Conservation (phyloP, 2,113 vertebrate genomes). For the Calidris pugnax region DNA sequence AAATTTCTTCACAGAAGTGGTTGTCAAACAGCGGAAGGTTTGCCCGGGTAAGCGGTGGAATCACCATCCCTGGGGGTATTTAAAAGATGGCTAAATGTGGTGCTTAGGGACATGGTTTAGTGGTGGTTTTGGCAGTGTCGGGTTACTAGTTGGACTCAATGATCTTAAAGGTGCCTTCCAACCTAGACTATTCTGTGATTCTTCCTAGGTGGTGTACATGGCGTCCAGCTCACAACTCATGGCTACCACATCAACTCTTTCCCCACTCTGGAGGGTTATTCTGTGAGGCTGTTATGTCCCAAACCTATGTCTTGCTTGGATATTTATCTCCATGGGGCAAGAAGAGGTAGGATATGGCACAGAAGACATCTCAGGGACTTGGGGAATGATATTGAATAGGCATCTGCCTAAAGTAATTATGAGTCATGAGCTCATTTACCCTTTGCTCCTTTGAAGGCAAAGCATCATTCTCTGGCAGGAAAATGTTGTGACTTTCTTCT, state of each 20-base stretch:
- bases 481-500: background rate
- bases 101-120: background rate
- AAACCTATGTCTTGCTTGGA: background rate
- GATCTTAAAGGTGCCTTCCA: background rate
- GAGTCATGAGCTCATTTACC: background rate
- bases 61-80: background rate
- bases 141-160: background rate
- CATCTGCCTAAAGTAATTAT: background rate
- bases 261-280: accelerated
- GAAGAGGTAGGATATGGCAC: background rate
- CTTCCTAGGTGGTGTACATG: accelerated
- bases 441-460: background rate
- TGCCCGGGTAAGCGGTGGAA: background rate
- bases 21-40: background rate
- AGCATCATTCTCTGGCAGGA: background rate
- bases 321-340: accelerated
- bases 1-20: background rate
- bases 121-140: background rate
- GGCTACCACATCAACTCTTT: background rate
- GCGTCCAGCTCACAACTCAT: accelerated
- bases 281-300: accelerated
- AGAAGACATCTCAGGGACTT: background rate
- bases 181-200: background rate
- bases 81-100: background rate
- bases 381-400: no score